Evolutionary conservation across 2,113 vertebrate species (phyloP), one percentile per base, ranked within the genome.

Genomic region (Labeo rohita): DNA sequence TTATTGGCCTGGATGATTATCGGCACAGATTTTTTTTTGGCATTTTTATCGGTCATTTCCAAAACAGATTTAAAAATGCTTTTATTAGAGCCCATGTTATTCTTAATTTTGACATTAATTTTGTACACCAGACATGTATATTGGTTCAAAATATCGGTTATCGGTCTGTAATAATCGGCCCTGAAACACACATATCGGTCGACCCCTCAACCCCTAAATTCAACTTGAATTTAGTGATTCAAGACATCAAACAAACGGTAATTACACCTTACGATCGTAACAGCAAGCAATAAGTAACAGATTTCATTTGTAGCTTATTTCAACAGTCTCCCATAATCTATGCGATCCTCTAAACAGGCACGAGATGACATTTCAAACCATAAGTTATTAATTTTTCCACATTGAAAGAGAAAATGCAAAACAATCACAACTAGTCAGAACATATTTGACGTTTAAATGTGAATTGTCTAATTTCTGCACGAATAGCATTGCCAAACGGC

Each of bases 231-330:
- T 49, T 81, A 34, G 79, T 6, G 4, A 18, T 49, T 9, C 79
- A 49, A 4, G 65, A 68, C 63, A 68, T 28, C 23, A 80, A 43
- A 23, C 1, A 61, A 23, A 80, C 2, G 28, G 21, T 18, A 81
- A 49, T 18, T 2, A 5, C 18, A 79, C 4, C 3, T 39, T 59
- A 39, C 15, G 52, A 56, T 52, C 36, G 1, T 21, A 36, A 34
- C 21, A 23, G 59, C 79, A 80, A 65, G 79, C 79, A 28, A 34
- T 34, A 50, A 65, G n/a, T 28, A 66, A 81, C 43, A 45, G 16
- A 34, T 65, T 80, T 80, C 59, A 81, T 81, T 81, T 81, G 59
- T 80, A 80, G 78, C 78, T 65, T 80, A 80, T 80, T 23, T 49
- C 0, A 80, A 43, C 16, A n/a, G 36, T 54, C 50, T 36, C 49